Evolutionary conservation across 2,113 vertebrate genomes (phyloP).

Genomic region (Noturus placidus): DNA sequence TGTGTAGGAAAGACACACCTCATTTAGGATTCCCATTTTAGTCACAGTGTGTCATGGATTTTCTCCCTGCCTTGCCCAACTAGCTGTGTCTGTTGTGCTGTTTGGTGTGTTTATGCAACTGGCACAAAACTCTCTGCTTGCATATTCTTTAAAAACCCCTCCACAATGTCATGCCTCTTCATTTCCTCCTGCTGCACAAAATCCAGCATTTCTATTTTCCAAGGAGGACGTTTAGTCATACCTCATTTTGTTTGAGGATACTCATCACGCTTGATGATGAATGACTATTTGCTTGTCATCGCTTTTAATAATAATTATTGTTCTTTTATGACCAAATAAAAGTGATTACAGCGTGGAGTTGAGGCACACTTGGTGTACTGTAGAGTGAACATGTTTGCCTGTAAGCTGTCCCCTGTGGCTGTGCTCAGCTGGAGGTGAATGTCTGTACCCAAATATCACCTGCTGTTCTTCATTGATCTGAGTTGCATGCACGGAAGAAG

Average conservation of each 20-base stretch:
- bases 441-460: slow-evolving; percentile 38
- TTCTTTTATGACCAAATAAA: slow-evolving; percentile 54
- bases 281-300: slow-evolving; percentile 59
- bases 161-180: slow-evolving; percentile 38
- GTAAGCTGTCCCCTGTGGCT: slow-evolving; percentile 29
- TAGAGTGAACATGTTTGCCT: slow-evolving; percentile 28
- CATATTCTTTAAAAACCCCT: slow-evolving; percentile 33
- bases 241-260: slow-evolving; percentile 67
- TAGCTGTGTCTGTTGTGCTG: slow-evolving; percentile 46
- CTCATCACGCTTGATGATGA: slow-evolving; percentile 64
- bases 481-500: slow-evolving; percentile 55
- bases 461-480: slow-evolving; percentile 46
- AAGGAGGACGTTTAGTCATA: slow-evolving; percentile 67
- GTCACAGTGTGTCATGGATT: slow-evolving; percentile 57
- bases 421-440: slow-evolving; percentile 29
- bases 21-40: slow-evolving; percentile 60
- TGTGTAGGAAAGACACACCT: slow-evolving; percentile 44
- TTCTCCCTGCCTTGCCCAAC: slow-evolving; percentile 43
- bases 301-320: slow-evolving; percentile 63
- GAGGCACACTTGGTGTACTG: slow-evolving; percentile 21
- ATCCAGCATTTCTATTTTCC: slow-evolving; percentile 57
- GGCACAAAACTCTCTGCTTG: slow-evolving; percentile 50
- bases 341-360: slow-evolving; percentile 53
- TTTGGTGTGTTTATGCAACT: slow-evolving; percentile 62
- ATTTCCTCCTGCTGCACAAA: slow-evolving; percentile 43